A percentile compares a stretch with the other conserved stretches of the same genome.
phyloP scores from a whole-genome alignment of 1,140 invertebrate genomes.

The Trigoniulus corallinus region DNA sequence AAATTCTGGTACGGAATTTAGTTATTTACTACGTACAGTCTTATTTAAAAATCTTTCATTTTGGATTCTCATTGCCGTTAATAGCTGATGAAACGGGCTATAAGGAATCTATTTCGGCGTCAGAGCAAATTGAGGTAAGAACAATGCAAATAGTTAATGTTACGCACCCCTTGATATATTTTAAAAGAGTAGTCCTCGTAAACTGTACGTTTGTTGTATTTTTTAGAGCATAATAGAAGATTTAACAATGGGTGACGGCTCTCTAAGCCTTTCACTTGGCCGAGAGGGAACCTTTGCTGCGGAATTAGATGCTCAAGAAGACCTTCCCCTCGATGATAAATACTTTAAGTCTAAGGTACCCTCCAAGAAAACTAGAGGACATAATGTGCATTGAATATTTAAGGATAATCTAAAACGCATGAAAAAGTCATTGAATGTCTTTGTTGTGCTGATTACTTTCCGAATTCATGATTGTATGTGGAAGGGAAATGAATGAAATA shows the following conservation, averaged over 20 bases:
- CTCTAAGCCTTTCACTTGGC: conserved; percentile 6
- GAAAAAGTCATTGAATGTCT: too few relatives aligned
- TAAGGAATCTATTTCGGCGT: conserved; percentile 8
- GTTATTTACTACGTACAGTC: neutral
- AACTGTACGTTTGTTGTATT: neutral
- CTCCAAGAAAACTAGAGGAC: too few relatives aligned
- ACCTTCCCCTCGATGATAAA: too few relatives aligned
- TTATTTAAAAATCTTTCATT: conserved; percentile 2
- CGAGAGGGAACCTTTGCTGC: conserved; percentile 7
- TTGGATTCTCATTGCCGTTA: neutral
- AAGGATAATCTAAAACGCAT: too few relatives aligned
- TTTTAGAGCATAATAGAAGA: conserved; percentile 15
- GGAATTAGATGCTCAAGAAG: too few relatives aligned
- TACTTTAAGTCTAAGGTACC: too few relatives aligned
- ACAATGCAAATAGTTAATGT: conserved; percentile 8
- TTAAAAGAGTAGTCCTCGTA: neutral
- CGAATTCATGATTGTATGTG: too few relatives aligned
- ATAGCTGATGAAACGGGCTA: neutral
- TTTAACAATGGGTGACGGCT: conserved; percentile 3
- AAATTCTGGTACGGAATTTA: conserved; percentile 2
- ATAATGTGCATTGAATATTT: too few relatives aligned
- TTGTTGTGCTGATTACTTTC: too few relatives aligned
- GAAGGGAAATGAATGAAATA: too few relatives aligned
- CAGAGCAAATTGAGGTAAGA: conserved; percentile 14
- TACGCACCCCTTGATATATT: neutral